Base-by-base conservation (phyloP, 2,888 invertebrate genomes). In the Gandaritis pyraliata region DNA sequence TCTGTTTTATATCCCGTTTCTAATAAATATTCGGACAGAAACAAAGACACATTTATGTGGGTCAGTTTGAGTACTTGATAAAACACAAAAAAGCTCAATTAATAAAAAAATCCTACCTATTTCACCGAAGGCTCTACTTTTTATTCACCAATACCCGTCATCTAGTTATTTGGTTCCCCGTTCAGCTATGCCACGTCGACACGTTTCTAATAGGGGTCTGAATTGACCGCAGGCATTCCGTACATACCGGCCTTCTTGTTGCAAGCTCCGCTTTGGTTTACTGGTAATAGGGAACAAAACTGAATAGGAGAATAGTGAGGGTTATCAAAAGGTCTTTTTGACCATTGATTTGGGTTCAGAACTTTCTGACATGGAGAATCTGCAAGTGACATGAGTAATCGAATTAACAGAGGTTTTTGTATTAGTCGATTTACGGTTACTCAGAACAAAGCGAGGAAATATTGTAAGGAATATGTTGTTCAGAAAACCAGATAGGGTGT, bases 191-290 rank as follows among this genome's bases (percentile, higher is more conserved):
- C 7, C 8, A 29, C 15, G 29, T 52, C 33, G 12, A 53, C 33
- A 33, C 33, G 45, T 46, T 54, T 46, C 46, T 36, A 46, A 36
- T 54, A 54, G 33, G 18, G 16, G 33, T 54, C 30, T 5, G 36
- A 36, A 36, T 45, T n/a, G 45, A 46, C 54, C 46, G 33, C 45
- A 38, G 13, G n/a, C 23, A 53, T 54, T 46, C 54, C 23, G 18
- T 13, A 38, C 12, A 54, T 36, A 13, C 10, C 23, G 36, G 13
- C 23, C 23, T 54, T 54, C 18, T 15, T 38, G 36, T 54, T 11
- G 18, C 38, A 18, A 18, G 46, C 18, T 50, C 18, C 8, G 38
- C 38, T 38, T 18, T 51, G 41, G 51, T 51, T 51, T 41, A n/a
- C 36, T 33, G 30, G 11, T 8, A 33, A 15, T 48, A 33, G 4